phyloP scores from a whole-genome alignment of 2,888 invertebrate genomes.

The Pegoplata infirma region DNA sequence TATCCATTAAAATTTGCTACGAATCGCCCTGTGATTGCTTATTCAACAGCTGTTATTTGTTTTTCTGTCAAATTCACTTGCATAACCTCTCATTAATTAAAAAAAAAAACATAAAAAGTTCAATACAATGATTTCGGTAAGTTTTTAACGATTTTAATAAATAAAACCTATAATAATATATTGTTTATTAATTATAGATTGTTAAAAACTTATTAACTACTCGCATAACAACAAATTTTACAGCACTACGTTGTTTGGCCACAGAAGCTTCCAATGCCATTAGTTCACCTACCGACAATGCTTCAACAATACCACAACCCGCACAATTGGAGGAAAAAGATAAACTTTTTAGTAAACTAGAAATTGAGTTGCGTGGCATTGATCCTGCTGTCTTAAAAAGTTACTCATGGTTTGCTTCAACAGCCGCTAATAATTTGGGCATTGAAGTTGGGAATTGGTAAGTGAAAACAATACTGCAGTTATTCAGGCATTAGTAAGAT shows the following conservation, averaged over 20 bases:
- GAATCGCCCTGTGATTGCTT: slow-evolving; percentile 3
- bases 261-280: slow-evolving; percentile 27
- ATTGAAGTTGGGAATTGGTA: slow-evolving; percentile 86
- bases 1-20: too few relatives aligned
- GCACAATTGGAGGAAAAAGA: slow-evolving; percentile 78
- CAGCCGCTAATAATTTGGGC: slow-evolving; percentile 89
- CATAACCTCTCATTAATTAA: slow-evolving; percentile 51
- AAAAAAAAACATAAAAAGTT: slow-evolving; percentile 1
- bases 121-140: slow-evolving; percentile 48
- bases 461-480: slow-evolving; percentile 57
- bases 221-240: slow-evolving; percentile 8
- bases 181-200: slow-evolving; percentile 46
- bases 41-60: slow-evolving; percentile 45
- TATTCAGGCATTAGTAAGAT: too few relatives aligned
- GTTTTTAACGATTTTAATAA: not conserved
- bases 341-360: slow-evolving; percentile 89
- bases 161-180: slow-evolving; percentile 2
- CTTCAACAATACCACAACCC: not conserved
- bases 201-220: slow-evolving; percentile 42
- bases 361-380: slow-evolving; percentile 91
- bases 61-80: slow-evolving; percentile 47
- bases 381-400: slow-evolving; percentile 93
- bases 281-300: not conserved
- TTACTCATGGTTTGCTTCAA: slow-evolving; percentile 90
- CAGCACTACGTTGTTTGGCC: slow-evolving; percentile 30